Evolutionary conservation across 2,888 invertebrate genomes (phyloP), one percentile per base, ranked within the genome.

Genomic region (Aphodius granarius): DNA sequence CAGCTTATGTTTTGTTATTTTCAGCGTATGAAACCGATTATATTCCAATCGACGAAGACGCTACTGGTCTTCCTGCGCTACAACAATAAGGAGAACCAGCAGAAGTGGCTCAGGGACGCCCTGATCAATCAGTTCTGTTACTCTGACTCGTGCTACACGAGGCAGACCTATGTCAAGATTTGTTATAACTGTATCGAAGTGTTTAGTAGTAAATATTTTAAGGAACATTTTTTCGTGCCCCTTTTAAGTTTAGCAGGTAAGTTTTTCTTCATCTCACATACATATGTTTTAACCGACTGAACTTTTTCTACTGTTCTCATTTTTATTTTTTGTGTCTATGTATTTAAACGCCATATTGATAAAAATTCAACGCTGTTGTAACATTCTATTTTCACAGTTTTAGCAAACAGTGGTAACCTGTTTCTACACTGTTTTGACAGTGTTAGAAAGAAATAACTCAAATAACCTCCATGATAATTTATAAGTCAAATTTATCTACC

Each of bases 191-290:
- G 92, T 0, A 87, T 93, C 78, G 89, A 91, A 65, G 87, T 92
- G 77, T 94, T 92, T 86, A 93, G 94, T 63, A 90, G 91, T 73
- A 86, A 88, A 79, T 94, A 93, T 84, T 94, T 94, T 86, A 93
- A 93, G 83, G 89, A 92, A 77, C 86, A 91, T 83, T 94, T 94
- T 84, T 92, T 91, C 83, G 86, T 88, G 62, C 88, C 88, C 70
- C 87, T 92, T 23, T 84, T 94, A 22, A 86, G 86, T 77, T 85
- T 94, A 78, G 89, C 91, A 76, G 86, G 89, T 86, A 89, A 89
- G 83, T 77, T 73, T 15, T 20, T n/a, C n/a, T n/a, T n/a, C n/a
- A n/a, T n/a, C n/a, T n/a, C n/a, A n/a, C n/a, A n/a, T n/a, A n/a
- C n/a, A n/a, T n/a, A n/a, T n/a, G n/a, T n/a, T n/a, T n/a, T n/a